phyloP scores from a whole-genome alignment of 2,113 vertebrate species.

The Propithecus coquereli region DNA sequence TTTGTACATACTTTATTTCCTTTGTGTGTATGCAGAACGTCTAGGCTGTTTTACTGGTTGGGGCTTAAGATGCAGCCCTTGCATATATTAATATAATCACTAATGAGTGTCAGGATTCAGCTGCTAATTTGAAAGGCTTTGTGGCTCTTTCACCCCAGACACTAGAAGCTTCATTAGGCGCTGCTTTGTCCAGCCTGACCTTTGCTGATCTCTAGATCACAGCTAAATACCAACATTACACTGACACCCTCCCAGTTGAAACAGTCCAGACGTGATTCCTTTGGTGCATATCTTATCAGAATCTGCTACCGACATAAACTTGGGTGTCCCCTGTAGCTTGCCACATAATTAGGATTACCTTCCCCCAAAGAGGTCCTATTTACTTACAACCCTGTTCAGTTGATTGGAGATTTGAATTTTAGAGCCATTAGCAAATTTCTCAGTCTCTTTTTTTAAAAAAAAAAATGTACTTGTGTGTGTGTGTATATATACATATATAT shows the following conservation, averaged over 20 bases:
- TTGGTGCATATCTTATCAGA: conserved; percentile 25
- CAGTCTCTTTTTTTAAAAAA: neutral
- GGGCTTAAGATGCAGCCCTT: conserved; percentile 39
- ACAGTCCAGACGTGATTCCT: conserved; percentile 69
- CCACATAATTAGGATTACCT: neutral
- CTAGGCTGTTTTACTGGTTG: conserved; percentile 48
- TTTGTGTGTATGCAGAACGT: neutral
- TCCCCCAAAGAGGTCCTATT: conserved; percentile 4
- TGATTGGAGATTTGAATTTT: conserved; percentile 42
- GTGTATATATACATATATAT: neutral
- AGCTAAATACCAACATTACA: conserved; percentile 77
- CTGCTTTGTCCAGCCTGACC: conserved; percentile 72
- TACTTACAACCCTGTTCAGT: neutral
- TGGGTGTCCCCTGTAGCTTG: neutral
- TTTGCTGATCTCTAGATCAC: conserved; percentile 65
- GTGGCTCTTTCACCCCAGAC: conserved; percentile 63
- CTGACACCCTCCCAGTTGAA: conserved; percentile 63
- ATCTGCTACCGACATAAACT: neutral
- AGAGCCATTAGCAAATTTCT: conserved; percentile 48
- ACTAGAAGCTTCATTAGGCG: conserved; percentile 58
- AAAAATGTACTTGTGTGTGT: neutral
- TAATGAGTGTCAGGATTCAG: conserved; percentile 32
- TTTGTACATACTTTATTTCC: conserved; percentile 2
- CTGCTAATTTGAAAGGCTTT: conserved; percentile 60
- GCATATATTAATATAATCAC: conserved; percentile 17